Evolutionary conservation across 2,797 vertebrate genomes (phyloP).

Genomic region (Pseudomugil tenellus): DNA sequence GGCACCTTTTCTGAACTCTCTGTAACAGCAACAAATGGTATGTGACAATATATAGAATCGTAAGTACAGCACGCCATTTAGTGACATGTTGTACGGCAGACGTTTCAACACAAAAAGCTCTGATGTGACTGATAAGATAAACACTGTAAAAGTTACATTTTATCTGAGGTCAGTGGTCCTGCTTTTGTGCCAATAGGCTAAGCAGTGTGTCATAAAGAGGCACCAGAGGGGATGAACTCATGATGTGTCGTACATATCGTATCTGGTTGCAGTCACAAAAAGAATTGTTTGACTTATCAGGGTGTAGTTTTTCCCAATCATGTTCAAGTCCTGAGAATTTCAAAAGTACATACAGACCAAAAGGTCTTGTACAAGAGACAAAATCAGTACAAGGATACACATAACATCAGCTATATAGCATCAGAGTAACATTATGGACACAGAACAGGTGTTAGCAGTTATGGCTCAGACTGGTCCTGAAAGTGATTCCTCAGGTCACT

Average conservation of each 20-base stretch:
- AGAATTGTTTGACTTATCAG: background rate
- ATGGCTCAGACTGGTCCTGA: slow-evolving; percentile 1
- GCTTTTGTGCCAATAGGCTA: background rate
- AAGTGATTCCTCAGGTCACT: slow-evolving; percentile 12
- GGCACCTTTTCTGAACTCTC: slow-evolving; percentile 27
- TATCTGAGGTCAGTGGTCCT: background rate
- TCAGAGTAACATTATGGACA: background rate
- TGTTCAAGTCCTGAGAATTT: background rate
- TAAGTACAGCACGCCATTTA: slow-evolving; percentile 4
- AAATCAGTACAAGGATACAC: no score
- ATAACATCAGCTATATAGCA: background rate
- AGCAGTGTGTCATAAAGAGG: background rate
- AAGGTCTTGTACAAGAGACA: background rate
- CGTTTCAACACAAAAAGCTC: background rate
- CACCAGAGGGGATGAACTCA: background rate
- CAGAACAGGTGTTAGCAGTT: slow-evolving; percentile 55
- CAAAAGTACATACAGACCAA: background rate
- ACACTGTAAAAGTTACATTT: background rate
- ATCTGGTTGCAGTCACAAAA: background rate
- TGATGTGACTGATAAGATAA: slow-evolving; percentile 5
- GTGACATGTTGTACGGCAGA: background rate
- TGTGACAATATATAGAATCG: no score
- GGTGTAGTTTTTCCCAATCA: background rate
- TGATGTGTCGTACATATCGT: background rate
- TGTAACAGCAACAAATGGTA: slow-evolving; percentile 22